Evolutionary conservation across 2,113 vertebrate genomes (phyloP), one percentile per base, ranked within the genome.

Genomic region (Pygoscelis adeliae): DNA sequence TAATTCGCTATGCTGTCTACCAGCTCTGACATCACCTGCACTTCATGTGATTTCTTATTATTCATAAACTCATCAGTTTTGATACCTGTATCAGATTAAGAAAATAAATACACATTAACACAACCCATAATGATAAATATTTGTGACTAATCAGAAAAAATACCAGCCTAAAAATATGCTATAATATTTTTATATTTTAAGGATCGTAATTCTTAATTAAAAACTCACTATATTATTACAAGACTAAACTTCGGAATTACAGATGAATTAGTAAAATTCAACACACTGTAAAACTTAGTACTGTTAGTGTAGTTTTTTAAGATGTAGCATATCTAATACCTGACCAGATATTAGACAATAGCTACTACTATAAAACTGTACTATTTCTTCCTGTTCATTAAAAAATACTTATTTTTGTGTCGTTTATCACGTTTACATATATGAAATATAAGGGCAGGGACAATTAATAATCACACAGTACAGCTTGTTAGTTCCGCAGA

Each of bases 21-120:
- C 59, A 99, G 97, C 88, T 99, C 98, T 73, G 99, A 99, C 99
- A 99, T 99, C 73, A 98, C 97, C 81, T 98, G 98, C 74, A 99
- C 99, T 98, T 99, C 99, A 94, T 99, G 99, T 30, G 99, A 99
- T 85, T 99, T 99, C 97, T 99, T 99, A 77, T 95, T 98, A 97
- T 99, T 99, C 99, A 99, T 99, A 93, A 99, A 99, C 82, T 99
- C 99, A 85, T 99, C 98, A 4, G 98, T 96, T 93, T 98, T 98
- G 67, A 99, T 59, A 90, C 72, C 97, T 96, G 86, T 59, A 91
- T 62, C 98, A 98, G 56, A 87, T 82, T 56, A 85, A 93, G 85
- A 95, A 91, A 89, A 94, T 82, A 95, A 83, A 77, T 50, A 66
- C 17, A 89, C 5, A 58, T 93, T 87, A 90, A 85, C 17, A 94